Conservation (phyloP, 2,888 invertebrate species). For the Erannis defoliaria region DNA sequence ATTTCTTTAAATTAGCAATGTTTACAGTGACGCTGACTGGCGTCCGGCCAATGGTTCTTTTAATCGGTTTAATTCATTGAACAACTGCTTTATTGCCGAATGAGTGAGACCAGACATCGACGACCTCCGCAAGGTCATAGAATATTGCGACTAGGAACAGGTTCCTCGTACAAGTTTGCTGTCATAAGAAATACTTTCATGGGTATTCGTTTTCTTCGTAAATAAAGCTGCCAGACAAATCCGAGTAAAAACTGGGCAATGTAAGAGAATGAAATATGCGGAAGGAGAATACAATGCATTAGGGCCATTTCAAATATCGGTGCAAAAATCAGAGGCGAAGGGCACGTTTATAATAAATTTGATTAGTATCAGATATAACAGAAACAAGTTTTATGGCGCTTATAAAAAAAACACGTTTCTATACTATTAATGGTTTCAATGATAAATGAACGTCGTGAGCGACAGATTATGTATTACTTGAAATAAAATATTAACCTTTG, state of each 20-base stretch:
- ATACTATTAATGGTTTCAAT: background rate
- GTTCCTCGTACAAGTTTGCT: constrained; percentile 39
- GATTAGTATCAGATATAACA: background rate
- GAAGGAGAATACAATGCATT: background rate
- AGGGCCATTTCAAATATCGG: background rate
- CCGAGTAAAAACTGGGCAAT: no score
- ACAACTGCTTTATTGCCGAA: constrained; percentile 76
- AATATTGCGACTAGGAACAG: constrained; percentile 57
- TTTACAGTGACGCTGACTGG: constrained; percentile 81
- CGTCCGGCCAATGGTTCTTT: constrained; percentile 78
- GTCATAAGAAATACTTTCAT: constrained; percentile 17
- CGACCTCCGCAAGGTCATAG: constrained; percentile 79
- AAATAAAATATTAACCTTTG: constrained; percentile 12
- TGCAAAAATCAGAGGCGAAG: background rate
- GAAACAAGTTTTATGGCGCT: background rate
- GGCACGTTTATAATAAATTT: background rate
- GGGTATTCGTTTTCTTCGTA: background rate
- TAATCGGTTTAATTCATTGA: constrained; percentile 84
- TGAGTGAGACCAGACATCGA: constrained; percentile 71
- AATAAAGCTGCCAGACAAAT: background rate
- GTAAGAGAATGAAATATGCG: background rate
- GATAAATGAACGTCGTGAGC: constrained; percentile 24
- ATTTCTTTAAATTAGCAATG: constrained; percentile 81
- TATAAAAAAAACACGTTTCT: background rate
- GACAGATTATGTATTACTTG: constrained; percentile 23